These are phyloP conservation scores for Notoglanidium macrostoma DNA, from an alignment of 2,797 vertebrate species.

Conservation along the genomic window DNA sequence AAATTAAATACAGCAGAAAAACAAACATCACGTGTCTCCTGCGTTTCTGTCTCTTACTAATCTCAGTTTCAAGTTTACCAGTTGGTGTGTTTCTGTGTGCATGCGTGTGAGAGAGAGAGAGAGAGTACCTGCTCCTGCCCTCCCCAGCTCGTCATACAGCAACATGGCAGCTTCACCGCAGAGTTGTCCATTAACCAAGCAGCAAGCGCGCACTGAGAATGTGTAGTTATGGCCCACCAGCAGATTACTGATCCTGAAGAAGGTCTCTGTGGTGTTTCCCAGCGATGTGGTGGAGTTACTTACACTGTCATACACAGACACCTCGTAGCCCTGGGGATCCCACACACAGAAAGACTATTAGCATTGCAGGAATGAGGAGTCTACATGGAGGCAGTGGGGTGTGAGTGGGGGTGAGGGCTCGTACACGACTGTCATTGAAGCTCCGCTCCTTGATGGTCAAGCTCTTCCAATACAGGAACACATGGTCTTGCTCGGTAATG, in stretches of 20 bases:
- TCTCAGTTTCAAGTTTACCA: neutral
- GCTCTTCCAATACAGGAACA: conserved; percentile 96
- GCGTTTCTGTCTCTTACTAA: neutral
- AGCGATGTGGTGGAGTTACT: conserved; percentile 83
- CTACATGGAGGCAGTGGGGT: neutral
- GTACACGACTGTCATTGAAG: conserved; percentile 93
- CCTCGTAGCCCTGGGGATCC: conserved; percentile 86
- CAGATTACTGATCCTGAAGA: conserved; percentile 89
- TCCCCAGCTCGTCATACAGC: conserved; percentile 81
- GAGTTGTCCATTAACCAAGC: conserved; percentile 85
- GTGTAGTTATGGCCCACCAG: conserved; percentile 92
- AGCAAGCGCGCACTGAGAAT: conserved; percentile 89
- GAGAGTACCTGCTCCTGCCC: conserved; percentile 66
- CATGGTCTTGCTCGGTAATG: conserved; percentile 87
- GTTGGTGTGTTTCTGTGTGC: neutral
- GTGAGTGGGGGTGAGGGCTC: conserved; percentile 51
- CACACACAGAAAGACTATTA: neutral
- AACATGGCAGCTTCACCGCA: conserved; percentile 90
- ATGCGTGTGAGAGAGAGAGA: too few relatives aligned
- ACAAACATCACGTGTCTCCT: neutral
- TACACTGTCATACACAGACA: conserved; percentile 87
- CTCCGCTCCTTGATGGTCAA: conserved; percentile 87
- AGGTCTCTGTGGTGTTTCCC: conserved; percentile 93
- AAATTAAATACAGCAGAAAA: neutral
- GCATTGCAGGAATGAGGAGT: neutral